Conservation (phyloP, 2,113 vertebrate species). For the Zosterops hypoxanthus region DNA sequence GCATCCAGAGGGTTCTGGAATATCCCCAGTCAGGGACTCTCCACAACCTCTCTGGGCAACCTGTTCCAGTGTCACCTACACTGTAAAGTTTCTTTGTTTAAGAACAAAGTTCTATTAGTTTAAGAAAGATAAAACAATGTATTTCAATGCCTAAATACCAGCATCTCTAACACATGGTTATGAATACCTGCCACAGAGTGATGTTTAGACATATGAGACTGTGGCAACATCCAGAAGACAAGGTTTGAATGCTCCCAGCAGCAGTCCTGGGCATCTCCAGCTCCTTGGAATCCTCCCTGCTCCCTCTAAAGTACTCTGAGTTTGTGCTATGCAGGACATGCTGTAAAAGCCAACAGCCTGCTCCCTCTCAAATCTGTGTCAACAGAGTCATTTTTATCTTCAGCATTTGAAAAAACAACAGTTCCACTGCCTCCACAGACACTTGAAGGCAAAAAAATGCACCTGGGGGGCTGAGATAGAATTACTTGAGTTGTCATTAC, state of each 20-base stretch:
- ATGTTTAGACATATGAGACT: background rate
- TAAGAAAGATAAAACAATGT: background rate
- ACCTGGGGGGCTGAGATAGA: background rate
- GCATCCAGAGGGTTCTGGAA: background rate
- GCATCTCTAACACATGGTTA: fast-evolving
- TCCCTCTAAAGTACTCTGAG: background rate
- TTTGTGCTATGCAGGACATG: background rate
- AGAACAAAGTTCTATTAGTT: too few relatives aligned
- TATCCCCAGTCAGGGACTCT: background rate
- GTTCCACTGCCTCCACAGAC: background rate
- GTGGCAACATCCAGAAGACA: background rate
- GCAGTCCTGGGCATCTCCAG: background rate
- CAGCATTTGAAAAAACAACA: background rate
- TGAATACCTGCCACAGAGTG: background rate
- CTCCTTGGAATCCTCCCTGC: fast-evolving
- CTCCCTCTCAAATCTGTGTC: background rate
- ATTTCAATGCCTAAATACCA: background rate
- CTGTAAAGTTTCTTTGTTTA: too few relatives aligned
- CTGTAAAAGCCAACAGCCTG: background rate
- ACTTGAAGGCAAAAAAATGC: background rate
- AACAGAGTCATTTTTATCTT: background rate
- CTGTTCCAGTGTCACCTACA: background rate
- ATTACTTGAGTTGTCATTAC: background rate
- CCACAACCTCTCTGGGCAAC: background rate
- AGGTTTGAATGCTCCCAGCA: background rate